Conservation (phyloP, 2,797 vertebrate genomes). For the Characodon lateralis region DNA sequence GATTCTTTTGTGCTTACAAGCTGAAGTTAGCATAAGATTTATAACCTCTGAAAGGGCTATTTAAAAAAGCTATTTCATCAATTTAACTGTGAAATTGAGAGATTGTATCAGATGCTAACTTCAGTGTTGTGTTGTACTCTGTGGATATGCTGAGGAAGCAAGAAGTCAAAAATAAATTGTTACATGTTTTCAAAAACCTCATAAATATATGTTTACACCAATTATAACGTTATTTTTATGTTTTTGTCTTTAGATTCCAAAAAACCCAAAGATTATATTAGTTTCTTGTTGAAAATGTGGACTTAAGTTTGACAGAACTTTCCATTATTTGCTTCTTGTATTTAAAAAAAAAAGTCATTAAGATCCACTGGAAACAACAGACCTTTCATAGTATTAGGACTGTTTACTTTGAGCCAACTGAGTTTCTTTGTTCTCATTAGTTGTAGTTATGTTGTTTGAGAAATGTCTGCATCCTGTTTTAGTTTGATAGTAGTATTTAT, state of each 20-base stretch:
- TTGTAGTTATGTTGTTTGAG: not conserved
- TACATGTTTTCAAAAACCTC: not conserved
- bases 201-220: not conserved
- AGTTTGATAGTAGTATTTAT: not conserved
- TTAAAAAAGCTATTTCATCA: not conserved
- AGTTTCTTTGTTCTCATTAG: not conserved
- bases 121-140: not conserved
- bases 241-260: not conserved
- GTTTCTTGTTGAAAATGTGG: not conserved
- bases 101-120: not conserved
- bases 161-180: not conserved
- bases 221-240: not conserved
- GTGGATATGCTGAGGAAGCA: not conserved
- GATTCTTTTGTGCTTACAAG: not conserved
- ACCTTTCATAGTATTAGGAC: not conserved
- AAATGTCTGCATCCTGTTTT: not conserved
- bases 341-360: not conserved
- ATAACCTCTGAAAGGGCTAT: not conserved
- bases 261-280: not conserved
- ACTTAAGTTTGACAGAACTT: not conserved
- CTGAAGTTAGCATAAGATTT: not conserved
- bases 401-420: not conserved
- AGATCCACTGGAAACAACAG: not conserved
- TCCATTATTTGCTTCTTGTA: not conserved
- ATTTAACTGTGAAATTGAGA: not conserved